phyloP scores from a whole-genome alignment of 2,797 vertebrate genomes.

The Gephyroberyx darwinii region DNA sequence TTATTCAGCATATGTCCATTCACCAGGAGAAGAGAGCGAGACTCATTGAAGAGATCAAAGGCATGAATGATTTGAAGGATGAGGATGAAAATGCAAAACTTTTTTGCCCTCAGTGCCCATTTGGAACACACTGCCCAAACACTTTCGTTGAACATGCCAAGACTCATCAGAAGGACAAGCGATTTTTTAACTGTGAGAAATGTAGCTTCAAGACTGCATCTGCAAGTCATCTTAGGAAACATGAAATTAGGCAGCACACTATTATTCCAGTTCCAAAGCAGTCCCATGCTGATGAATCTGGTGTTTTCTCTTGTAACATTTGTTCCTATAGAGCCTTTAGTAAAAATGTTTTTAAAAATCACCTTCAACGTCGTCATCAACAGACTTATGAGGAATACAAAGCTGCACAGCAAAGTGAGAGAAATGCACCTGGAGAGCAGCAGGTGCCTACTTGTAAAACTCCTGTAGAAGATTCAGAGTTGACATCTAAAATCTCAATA shows the following conservation, averaged over 20 bases:
- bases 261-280: constrained; percentile 82
- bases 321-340: constrained; percentile 91
- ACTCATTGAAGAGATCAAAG: constrained; percentile 87
- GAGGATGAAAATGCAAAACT: constrained; percentile 89
- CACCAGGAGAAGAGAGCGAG: constrained; percentile 90
- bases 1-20: constrained; percentile 94
- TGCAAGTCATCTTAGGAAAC: constrained; percentile 90
- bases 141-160: constrained; percentile 96
- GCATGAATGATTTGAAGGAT: constrained; percentile 87
- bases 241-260: constrained; percentile 89
- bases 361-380: constrained; percentile 88
- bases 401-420: constrained; percentile 48
- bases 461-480: constrained; percentile 68
- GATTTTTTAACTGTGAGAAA: constrained; percentile 93
- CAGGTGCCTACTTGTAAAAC: constrained; percentile 55
- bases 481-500: constrained; percentile 74
- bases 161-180: constrained; percentile 96
- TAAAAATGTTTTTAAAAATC: constrained; percentile 91
- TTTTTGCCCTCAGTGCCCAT: constrained; percentile 95
- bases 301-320: constrained; percentile 84
- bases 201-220: constrained; percentile 92
- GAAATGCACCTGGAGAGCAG: constrained; percentile 46
- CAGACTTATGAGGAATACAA: constrained; percentile 70
- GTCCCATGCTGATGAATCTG: constrained; percentile 69
- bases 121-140: constrained; percentile 96